phyloP scores from a whole-genome alignment of 2,888 invertebrate genomes.

The Amblyjoppa fuscipennis region DNA sequence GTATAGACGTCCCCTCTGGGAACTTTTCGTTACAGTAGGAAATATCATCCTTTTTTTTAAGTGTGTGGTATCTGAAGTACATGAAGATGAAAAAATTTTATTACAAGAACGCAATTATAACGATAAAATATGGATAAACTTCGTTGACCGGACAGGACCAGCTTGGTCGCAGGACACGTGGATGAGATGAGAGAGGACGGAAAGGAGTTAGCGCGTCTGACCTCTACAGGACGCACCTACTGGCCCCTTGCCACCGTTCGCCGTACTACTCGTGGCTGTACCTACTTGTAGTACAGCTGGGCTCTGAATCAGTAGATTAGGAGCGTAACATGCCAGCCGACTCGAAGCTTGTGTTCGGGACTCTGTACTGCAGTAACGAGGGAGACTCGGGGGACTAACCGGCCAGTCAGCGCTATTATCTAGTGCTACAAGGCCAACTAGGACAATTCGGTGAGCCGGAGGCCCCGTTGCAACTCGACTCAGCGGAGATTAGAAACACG shows the following conservation, averaged over 20 bases:
- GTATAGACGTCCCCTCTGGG: too few relatives aligned
- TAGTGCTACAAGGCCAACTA: constrained; percentile 5
- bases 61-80: too few relatives aligned
- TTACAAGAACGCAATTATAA: background rate
- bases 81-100: background rate
- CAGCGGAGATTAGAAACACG: constrained; percentile 19
- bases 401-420: constrained; percentile 27
- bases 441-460: constrained; percentile 27
- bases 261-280: constrained; percentile 7
- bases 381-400: constrained; percentile 40
- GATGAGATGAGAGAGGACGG: background rate
- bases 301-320: constrained; percentile 52
- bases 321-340: constrained; percentile 44
- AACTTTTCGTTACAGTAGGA: too few relatives aligned
- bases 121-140: background rate
- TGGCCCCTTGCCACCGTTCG: constrained; percentile 46
- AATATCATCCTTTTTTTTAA: too few relatives aligned
- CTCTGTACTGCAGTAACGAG: constrained; percentile 20
- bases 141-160: background rate
- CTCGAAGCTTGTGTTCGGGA: constrained; percentile 18
- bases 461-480: constrained; percentile 11
- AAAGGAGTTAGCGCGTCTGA: constrained; percentile 23
- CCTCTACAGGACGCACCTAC: constrained; percentile 35
- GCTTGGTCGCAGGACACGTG: background rate
- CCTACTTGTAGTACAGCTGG: constrained; percentile 4